Evolutionary conservation across 2,113 vertebrate genomes (phyloP), one percentile per base, ranked within the genome.

Genomic region (Stictonetta naevosa): DNA sequence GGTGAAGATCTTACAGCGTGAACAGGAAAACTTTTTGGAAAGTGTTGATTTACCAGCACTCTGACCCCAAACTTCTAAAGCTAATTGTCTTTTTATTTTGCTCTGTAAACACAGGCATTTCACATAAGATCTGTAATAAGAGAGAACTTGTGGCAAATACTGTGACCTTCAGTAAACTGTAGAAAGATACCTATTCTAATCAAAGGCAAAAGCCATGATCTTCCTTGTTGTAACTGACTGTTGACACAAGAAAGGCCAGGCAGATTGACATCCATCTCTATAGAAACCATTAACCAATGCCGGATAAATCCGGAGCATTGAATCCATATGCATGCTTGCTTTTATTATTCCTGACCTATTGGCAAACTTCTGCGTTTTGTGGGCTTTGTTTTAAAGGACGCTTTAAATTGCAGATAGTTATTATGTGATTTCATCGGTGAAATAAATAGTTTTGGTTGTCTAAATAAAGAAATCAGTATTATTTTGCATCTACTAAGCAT

Each of bases 201-300:
- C 98, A 98, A 98, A 98, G 98, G 97, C 97, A 97, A 98, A 98
- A 98, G 98, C 98, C 97, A 97, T 97, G 97, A 96, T 98, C 98
- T 98, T 98, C 98, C 98, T 96, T 97, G 97, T 98, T 98, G 97
- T 98, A 98, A 97, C 98, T 98, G 97, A 96, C 96, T 98, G 98
- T 98, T 98, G 98, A 98, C 98, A 98, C 96, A 98, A 98, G 98
- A 98, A 98, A 98, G 98, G 98, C 98, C 98, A 98, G 97, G 97
- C 97, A 97, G 98, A 98, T 98, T 98, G 98, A 98, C 98, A 97
- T 98, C 98, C 98, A 98, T 98, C 98, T 98, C 98, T 98, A 98
- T 98, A 98, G 98, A 98, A 98, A 98, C 98, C 97, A 98, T 98
- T 98, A 98, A 97, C 97, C 97, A 97, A 78, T 96, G 97, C 97